Base-by-base conservation (phyloP, 2,113 vertebrate species). In the Elaphurus davidianus region DNA sequence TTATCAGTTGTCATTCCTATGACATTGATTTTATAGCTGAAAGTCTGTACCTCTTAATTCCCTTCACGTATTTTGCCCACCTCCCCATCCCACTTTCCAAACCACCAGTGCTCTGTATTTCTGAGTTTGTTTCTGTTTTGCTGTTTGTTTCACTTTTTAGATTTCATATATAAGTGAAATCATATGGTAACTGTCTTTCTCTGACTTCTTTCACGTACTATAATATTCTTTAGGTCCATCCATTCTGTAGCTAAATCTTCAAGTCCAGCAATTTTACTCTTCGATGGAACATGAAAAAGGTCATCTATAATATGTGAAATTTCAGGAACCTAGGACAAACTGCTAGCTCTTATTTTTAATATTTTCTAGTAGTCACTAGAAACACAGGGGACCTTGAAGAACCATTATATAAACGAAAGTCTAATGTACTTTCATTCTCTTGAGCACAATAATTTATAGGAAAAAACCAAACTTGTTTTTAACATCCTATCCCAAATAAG, bases 261-360 rank as follows among this genome's bases (percentile, higher is more conserved):
- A 93, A 94, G 30, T 91, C 62, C 91, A 33, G 19, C 78, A 67
- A 89, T 93, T 94, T 95, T 81, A 55, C 47, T 76, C 92, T 96
- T 78, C 43, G 4, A 45, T 67, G 19, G 50, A 89, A 96, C 91
- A 6, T 94, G 59, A 81, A 90, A 90, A 97, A 97, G 55, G 45
- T 30, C 45, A n/a, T 27, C 60, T 62, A 57, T 50, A 55, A 43
- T 43, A 54, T 21, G 30, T 83, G 96, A 87, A 60, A 60, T 81
- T 92, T 94, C 19, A 88, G 76, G 95, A 94, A 81, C n/a, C 30
- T 50, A 16, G 17, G 59, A 67, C 8, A 87, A 86, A 87, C 45
- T 11, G 76, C 52, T 79, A 89, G 79, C 84, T 82, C 43, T 28
- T 52, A 92, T 64, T 71, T 92, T 98, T 85, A 89, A 52, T 40